Base-by-base conservation (phyloP, 2,113 vertebrate species). In the Hippocampus guttulatus region DNA sequence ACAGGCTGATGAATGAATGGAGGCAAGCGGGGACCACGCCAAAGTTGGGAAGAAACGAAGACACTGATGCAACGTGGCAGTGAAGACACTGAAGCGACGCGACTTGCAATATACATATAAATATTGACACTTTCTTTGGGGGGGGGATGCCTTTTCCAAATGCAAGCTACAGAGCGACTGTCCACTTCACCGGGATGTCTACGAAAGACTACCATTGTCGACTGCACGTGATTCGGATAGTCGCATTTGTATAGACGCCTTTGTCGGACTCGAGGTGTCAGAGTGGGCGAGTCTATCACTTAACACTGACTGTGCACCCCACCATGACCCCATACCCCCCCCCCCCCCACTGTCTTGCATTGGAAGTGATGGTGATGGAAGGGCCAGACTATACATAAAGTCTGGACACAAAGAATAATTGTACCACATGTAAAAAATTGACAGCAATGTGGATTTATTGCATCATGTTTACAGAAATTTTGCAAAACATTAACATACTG, bases 11-110 rank as follows among this genome's bases (percentile, higher is more conserved):
- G 25, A 71, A 86, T 81, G 64, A 57, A 68, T 57, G 47, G 58
- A 76, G 86, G 70, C 84, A 77, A 77, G 49, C 64, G 3, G 7
- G n/a, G 73, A 76, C 23, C 58, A 82, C 43, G 63, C 51, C 61
- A 67, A 77, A 71, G 65, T 77, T 58, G 23, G 23, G 6, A 41
- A 58, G 38, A 23, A 60, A 15, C 69, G 0, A n/a, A 54, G 54
- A 11, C 63, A 69, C 33, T 21, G 72, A 70, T 62, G 60, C 25
- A 10, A 12, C 12, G 30, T 52, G 61, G 62, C 38, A 63, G 68
- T 70, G 67, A 64, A 73, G 80, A 70, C 67, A 61, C 33, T 71
- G 12, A 23, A 25, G 27, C 52, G 40, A 30, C 45, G 45, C 52
- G 47, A 74, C n/a, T 43, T 16, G 2, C 9, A 21, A 52, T 62